phyloP scores from a whole-genome alignment of 2,888 invertebrate species.

The Physocephala rufipes region DNA sequence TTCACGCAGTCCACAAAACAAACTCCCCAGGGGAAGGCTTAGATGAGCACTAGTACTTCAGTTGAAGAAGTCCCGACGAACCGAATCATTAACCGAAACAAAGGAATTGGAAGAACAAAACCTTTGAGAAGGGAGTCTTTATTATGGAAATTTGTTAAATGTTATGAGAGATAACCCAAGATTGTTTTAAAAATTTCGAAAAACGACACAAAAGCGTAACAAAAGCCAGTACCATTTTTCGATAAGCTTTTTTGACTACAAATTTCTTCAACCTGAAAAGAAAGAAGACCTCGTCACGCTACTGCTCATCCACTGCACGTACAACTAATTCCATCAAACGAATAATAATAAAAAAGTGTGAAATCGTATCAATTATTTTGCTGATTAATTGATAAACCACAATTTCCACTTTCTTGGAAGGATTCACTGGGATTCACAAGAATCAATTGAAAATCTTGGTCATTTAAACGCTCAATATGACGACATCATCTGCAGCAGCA shows the following conservation, averaged over 20 bases:
- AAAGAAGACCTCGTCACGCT: too few relatives aligned
- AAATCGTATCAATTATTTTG: too few relatives aligned
- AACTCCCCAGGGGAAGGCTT: slow-evolving; percentile 15
- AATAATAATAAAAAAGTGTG: background rate
- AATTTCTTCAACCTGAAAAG: too few relatives aligned
- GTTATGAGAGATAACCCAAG: too few relatives aligned
- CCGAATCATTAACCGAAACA: too few relatives aligned
- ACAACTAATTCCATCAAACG: background rate
- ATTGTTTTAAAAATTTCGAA: too few relatives aligned
- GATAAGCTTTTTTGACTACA: too few relatives aligned
- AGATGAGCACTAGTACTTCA: slow-evolving; percentile 23
- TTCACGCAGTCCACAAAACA: slow-evolving; percentile 24
- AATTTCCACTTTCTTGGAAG: too few relatives aligned
- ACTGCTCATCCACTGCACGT: background rate
- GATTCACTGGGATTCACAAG: too few relatives aligned
- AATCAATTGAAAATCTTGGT: background rate
- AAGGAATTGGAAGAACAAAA: too few relatives aligned
- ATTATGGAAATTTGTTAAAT: too few relatives aligned
- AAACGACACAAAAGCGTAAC: background rate
- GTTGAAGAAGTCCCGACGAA: background rate
- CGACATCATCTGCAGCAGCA: slow-evolving; percentile 31
- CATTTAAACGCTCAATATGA: slow-evolving; percentile 33
- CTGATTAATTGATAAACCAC: background rate
- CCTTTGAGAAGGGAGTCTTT: too few relatives aligned
- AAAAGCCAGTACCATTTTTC: background rate